phyloP scores from a whole-genome alignment of 1,140 invertebrate genomes.

The Schlechtendalia chinensis region DNA sequence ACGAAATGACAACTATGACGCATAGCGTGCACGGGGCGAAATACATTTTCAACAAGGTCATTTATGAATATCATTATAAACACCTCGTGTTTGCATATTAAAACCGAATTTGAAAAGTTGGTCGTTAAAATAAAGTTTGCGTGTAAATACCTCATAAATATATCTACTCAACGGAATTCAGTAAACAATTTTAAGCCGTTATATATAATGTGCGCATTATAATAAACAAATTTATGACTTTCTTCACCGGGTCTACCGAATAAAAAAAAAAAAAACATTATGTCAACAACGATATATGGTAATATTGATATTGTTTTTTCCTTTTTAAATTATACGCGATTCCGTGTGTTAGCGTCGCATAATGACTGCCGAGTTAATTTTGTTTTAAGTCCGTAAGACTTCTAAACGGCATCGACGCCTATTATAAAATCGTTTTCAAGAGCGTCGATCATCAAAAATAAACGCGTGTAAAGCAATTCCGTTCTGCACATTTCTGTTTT shows the following conservation, averaged over 20 bases:
- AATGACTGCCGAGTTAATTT: neutral
- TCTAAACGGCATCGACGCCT: too few relatives aligned
- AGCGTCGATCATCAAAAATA: too few relatives aligned
- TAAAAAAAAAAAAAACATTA: neutral
- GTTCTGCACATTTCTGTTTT: neutral
- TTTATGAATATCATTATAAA: conserved; percentile 12
- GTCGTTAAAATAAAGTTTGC: conserved; percentile 18
- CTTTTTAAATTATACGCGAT: neutral
- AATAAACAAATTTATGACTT: neutral
- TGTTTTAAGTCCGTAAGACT: too few relatives aligned
- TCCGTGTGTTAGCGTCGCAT: neutral
- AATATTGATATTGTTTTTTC: neutral
- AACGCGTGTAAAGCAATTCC: neutral
- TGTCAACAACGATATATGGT: neutral
- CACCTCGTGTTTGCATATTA: conserved; percentile 8
- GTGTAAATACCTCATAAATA: neutral
- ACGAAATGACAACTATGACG: neutral
- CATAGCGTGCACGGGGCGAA: neutral
- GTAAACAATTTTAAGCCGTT: conserved; percentile 6
- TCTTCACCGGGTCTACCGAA: neutral
- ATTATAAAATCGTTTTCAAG: too few relatives aligned
- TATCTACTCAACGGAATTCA: neutral
- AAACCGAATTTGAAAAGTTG: conserved; percentile 20
- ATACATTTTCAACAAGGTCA: neutral
- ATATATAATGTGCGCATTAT: neutral